Conservation (phyloP, 2,797 vertebrate genomes). For the Urocyon cinereoargenteus region DNA sequence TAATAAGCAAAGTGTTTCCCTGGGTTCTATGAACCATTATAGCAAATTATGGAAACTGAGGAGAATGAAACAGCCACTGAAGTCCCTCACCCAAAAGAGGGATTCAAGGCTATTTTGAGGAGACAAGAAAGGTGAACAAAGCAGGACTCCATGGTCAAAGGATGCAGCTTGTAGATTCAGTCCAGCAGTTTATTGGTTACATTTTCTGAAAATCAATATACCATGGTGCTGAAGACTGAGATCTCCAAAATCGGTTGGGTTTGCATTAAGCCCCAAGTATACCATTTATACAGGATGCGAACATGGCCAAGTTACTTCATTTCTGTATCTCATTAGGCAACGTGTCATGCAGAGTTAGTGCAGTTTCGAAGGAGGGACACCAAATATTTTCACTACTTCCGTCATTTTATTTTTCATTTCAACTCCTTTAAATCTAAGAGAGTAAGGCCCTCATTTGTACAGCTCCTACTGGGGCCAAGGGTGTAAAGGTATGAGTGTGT, state of each 20-base stretch:
- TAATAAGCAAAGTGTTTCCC: not conserved
- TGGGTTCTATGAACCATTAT: not conserved
- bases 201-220: not conserved
- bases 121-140: not conserved
- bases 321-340: not conserved
- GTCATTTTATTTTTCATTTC: slow-evolving; percentile 1
- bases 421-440: not conserved
- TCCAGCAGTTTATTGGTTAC: not conserved
- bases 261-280: not conserved
- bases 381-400: not conserved
- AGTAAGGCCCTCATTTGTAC: not conserved
- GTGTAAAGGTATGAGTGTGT: not conserved
- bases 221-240: not conserved
- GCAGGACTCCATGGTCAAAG: not conserved
- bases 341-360: not conserved
- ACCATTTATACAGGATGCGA: not conserved
- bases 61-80: not conserved
- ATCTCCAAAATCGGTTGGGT: not conserved
- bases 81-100: not conserved
- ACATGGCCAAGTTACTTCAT: not conserved
- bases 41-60: not conserved
- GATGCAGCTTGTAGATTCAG: too few species aligned
- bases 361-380: not conserved
- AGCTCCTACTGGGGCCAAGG: not conserved
- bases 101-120: accelerated